Conservation (phyloP, 2,113 vertebrate species). For the Dissostichus mawsoni region DNA sequence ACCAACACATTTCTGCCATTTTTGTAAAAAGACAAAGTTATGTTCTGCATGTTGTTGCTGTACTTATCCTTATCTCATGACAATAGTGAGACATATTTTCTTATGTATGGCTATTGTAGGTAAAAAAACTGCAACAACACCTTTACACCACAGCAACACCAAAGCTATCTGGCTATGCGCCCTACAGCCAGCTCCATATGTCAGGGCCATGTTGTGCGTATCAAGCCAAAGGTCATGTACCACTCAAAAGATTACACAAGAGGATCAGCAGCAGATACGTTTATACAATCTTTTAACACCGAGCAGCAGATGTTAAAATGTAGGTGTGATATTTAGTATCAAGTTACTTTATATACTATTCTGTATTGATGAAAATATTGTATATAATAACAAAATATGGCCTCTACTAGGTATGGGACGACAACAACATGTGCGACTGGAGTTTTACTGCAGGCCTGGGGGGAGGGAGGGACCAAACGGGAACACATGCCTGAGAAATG, state of each 20-base stretch:
- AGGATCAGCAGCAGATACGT: not conserved
- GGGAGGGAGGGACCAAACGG: slow-evolving; percentile 33
- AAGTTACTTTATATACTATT: not conserved
- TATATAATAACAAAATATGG: not conserved
- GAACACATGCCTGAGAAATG: slow-evolving; percentile 63
- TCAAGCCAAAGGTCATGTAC: slow-evolving; percentile 38
- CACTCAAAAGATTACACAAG: slow-evolving; percentile 6
- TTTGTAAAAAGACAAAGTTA: not conserved
- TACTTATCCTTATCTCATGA: not conserved
- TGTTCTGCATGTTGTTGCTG: not conserved
- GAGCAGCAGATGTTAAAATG: not conserved
- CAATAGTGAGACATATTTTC: not conserved
- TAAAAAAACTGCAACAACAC: not conserved
- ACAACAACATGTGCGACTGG: slow-evolving; percentile 33
- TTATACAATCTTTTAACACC: not conserved
- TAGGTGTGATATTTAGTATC: not conserved
- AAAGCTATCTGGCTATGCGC: not conserved
- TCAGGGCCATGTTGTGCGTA: slow-evolving; percentile 12
- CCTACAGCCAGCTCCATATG: not conserved
- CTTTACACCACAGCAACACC: not conserved
- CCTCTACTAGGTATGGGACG: slow-evolving; percentile 7
- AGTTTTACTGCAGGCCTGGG: slow-evolving; percentile 38
- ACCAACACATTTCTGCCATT: not conserved
- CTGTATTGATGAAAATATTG: not conserved
- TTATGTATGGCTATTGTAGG: no score